Evolutionary conservation across 2,888 invertebrate genomes (phyloP).

Genomic region (Pyralis farinalis): DNA sequence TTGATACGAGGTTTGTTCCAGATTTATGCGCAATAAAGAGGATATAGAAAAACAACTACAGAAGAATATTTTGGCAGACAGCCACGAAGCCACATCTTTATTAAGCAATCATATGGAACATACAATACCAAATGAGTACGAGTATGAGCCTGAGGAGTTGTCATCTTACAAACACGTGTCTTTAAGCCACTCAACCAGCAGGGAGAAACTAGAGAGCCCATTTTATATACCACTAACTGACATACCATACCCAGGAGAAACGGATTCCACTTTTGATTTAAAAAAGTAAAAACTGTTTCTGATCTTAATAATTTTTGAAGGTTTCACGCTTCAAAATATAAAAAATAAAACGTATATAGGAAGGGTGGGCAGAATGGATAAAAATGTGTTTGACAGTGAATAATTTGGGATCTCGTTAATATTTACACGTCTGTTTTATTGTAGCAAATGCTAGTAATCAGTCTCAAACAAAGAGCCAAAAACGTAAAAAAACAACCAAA

Average conservation of each 20-base stretch:
- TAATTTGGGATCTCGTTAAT: too few species aligned
- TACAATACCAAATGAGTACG: constrained; percentile 33
- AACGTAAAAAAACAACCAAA: too few species aligned
- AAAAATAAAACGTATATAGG: too few species aligned
- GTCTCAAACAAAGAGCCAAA: too few species aligned
- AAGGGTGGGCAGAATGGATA: too few species aligned
- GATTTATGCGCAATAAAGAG: constrained; percentile 53
- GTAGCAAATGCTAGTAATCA: too few species aligned
- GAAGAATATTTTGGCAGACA: constrained; percentile 26
- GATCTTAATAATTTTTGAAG: too few species aligned
- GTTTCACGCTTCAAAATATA: too few species aligned
- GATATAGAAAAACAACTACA: constrained; percentile 48
- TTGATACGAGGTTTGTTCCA: too few species aligned
- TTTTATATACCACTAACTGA: constrained; percentile 60
- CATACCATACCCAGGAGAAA: constrained; percentile 60
- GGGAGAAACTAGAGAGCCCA: constrained; percentile 35
- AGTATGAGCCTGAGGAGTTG: constrained; percentile 43
- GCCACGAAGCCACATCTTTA: constrained; percentile 15
- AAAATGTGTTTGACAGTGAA: too few species aligned
- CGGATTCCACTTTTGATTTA: constrained; percentile 55
- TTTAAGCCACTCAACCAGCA: constrained; percentile 16
- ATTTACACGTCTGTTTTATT: too few species aligned
- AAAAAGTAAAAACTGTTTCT: constrained; percentile 42
- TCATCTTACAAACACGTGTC: constrained; percentile 35
- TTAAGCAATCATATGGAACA: constrained; percentile 34